phyloP scores from a whole-genome alignment of 2,797 vertebrate genomes.

The Tokudaia tokunoshimensis region DNA sequence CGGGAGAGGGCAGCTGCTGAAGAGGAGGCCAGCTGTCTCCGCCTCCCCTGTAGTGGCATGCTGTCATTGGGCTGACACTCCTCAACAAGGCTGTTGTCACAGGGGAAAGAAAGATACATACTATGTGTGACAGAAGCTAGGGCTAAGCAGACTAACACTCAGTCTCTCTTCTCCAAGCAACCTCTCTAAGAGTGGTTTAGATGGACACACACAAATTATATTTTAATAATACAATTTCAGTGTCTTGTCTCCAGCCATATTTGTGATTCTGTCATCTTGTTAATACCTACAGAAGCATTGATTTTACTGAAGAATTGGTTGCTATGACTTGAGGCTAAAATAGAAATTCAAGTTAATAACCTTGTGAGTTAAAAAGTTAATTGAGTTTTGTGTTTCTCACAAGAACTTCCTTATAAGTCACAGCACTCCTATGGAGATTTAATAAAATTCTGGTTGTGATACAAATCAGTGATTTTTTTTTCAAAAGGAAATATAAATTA shows the following conservation, averaged over 20 bases:
- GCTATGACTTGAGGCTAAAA: conserved; percentile 57
- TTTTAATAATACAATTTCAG: neutral
- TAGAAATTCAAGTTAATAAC: conserved; percentile 52
- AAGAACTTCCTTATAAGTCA: neutral
- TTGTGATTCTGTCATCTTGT: neutral
- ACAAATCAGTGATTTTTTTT: neutral
- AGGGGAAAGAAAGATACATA: neutral
- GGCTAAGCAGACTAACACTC: neutral
- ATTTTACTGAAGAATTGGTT: neutral
- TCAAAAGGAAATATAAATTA: conserved; percentile 29
- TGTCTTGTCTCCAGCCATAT: neutral
- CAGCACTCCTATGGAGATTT: conserved; percentile 8
- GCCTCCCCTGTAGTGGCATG: neutral
- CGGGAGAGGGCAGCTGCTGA: neutral
- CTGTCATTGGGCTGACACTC: neutral
- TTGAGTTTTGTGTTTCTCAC: conserved; percentile 7
- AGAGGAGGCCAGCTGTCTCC: neutral
- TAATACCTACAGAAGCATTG: neutral
- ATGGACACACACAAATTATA: neutral
- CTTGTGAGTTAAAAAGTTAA: conserved; percentile 9
- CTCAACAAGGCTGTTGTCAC: conserved; percentile 7
- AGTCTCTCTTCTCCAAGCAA: neutral
- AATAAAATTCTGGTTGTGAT: conserved; percentile 10
- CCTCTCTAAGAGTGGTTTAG: neutral
- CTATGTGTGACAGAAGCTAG: neutral